Percentiles rank a stretch among this genome's conserved stretches.
Conservation (phyloP, 2,888 invertebrate genomes). For the Lithophane ornitopus region DNA sequence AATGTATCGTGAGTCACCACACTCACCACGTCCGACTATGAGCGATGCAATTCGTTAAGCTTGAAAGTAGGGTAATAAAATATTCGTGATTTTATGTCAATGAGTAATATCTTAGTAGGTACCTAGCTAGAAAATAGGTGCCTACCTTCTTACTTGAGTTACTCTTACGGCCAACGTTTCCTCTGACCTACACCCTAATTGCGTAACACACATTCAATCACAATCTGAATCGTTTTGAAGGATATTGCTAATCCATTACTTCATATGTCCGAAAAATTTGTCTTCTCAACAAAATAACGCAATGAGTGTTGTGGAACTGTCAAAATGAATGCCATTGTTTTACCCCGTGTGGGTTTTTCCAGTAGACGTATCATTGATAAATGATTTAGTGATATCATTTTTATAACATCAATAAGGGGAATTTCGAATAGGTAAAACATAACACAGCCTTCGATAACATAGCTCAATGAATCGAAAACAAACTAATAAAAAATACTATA, state of each 20-base stretch:
- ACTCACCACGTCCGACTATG: conserved; percentile 12
- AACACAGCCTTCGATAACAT: not conserved
- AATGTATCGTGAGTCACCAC: conserved; percentile 37
- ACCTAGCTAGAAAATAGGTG: not conserved
- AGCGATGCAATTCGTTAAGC: conserved; percentile 39
- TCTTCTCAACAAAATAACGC: no score
- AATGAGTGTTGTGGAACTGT: no score
- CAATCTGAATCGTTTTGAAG: no score
- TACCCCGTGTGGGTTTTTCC: no score
- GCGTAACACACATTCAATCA: no score
- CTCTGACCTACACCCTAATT: not conserved
- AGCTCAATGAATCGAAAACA: conserved; percentile 25
- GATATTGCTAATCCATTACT: no score
- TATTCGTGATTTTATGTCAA: conserved; percentile 34
- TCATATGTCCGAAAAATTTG: no score
- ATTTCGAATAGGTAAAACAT: conserved; percentile 12
- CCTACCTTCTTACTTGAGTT: not conserved
- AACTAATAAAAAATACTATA: conserved; percentile 7
- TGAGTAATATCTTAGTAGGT: conserved; percentile 43
- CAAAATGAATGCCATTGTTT: no score
- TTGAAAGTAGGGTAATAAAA: conserved; percentile 42
- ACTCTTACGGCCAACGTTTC: conserved; percentile 8
- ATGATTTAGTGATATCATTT: conserved; percentile 6
- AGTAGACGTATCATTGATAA: conserved; percentile 17
- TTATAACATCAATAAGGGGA: conserved; percentile 6